A percentile compares a stretch with the other conserved stretches of the same genome.
Conservation (phyloP, 2,113 vertebrate genomes). For the Chionodraco myersi region DNA sequence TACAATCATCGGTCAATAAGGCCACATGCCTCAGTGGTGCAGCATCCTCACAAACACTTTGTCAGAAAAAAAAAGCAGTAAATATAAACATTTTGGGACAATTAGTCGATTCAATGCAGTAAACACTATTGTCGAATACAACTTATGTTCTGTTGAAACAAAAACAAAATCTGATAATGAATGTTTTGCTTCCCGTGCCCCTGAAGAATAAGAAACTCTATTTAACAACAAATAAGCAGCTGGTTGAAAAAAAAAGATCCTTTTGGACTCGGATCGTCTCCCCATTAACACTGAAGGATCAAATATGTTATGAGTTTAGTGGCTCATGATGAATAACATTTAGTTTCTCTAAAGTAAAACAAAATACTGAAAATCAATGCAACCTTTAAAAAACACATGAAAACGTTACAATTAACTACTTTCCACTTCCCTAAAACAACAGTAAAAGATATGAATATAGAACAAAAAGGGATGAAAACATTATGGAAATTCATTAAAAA, state of each 20-base stretch:
- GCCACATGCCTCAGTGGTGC: background rate
- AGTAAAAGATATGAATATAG: background rate
- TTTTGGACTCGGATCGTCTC: background rate
- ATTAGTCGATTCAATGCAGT: no score
- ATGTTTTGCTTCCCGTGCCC: background rate
- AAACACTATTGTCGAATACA: no score
- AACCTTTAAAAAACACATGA: background rate
- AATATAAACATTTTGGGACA: background rate
- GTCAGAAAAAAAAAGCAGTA: background rate
- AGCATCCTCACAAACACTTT: background rate
- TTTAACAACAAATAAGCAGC: background rate
- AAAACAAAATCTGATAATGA: background rate
- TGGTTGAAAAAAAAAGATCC: background rate
- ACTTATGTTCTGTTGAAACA: background rate
- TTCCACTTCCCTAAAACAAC: no score
- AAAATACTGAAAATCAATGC: background rate
- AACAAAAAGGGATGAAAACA: no score
- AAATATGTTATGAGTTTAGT: background rate
- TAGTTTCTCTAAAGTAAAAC: background rate
- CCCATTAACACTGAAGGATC: background rate
- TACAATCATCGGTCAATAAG: background rate
- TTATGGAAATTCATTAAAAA: no score
- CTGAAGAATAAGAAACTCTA: background rate
- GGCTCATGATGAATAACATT: background rate
- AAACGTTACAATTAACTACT: background rate